Base-by-base conservation (phyloP, 2,113 vertebrate genomes). In the Bufo bufo region DNA sequence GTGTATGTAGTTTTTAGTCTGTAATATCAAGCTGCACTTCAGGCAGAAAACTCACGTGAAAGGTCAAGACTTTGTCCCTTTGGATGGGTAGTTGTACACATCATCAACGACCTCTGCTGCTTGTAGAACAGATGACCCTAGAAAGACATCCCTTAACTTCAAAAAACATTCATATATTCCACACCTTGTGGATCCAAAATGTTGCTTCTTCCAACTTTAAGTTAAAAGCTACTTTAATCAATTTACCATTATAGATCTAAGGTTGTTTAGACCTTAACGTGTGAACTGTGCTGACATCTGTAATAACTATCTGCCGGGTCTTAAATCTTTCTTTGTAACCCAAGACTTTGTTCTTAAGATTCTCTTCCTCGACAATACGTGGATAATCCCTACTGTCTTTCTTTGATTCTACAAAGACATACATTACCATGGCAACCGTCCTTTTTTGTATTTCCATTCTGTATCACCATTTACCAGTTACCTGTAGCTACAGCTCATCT, bases 271-370 rank as follows among this genome's bases (percentile, higher is more conserved):
- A 59, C 69, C 79, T 82, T 17, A 82, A 82, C 58, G 79, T 19
- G 54, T 82, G 86, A 87, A 82, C 86, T 82, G 79, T 23, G 66
- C 58, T 23, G 49, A 49, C 59, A 82, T 82, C 56, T 56, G 45
- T 88, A 88, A 88, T 88, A 88, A 88, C 80, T 77, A 83, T 82
- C 86, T 88, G 80, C 86, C 54, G 80, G 13, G 71, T 74, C 56
- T 88, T 77, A 88, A 88, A 65, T 88, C 87, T 88, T 83, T 71
- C 87, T 88, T 84, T 88, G 71, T 88, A 84, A 82, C 69, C n/a
- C 11, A 82, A 47, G 80, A 88, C 80, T 83, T 83, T 88, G 87
- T 88, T 88, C 85, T 86, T 86, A 86, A 86, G 75, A 79, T 59
- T 52, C 47, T 23, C 45, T 80, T 69, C 81, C 69, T 65, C 72